phyloP scores from a whole-genome alignment of 1,140 invertebrate genomes.

The Metaphire vulgaris region DNA sequence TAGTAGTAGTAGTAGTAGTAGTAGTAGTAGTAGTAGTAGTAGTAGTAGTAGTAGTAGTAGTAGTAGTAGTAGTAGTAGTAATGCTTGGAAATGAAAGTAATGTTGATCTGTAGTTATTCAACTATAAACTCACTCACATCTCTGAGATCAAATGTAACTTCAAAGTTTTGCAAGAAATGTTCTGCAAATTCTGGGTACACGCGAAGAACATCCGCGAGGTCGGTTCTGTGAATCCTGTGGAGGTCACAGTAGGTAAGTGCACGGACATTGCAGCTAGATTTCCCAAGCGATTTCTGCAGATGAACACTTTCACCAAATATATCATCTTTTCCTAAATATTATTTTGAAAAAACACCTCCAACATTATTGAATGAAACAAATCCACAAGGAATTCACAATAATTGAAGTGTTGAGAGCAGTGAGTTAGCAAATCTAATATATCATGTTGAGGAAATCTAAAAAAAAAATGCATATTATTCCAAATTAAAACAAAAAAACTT shows the following conservation, averaged over 20 bases:
- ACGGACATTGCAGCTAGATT: conserved; percentile 90
- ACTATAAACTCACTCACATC: too few species aligned
- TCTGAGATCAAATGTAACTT: conserved; percentile 50
- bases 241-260: conserved; percentile 51
- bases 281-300: conserved; percentile 81
- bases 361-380: too few species aligned
- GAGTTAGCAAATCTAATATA: too few species aligned
- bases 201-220: conserved; percentile 46
- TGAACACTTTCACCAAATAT: conserved; percentile 98
- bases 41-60: conserved; percentile 8
- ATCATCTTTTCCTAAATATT: conserved; percentile 55
- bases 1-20: conserved; percentile 9
- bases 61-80: conserved; percentile 9
- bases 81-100: background rate
- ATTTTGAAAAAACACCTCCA: too few species aligned
- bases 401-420: too few species aligned
- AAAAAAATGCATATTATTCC: too few species aligned
- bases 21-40: conserved; percentile 8
- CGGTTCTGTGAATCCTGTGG: conserved; percentile 42
- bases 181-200: conserved; percentile 52
- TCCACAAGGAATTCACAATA: too few species aligned
- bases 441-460: too few species aligned
- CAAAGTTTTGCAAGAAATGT: conserved; percentile 46
- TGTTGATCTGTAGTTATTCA: too few species aligned
- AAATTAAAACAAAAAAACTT: too few species aligned